Evolutionary conservation across 2,113 vertebrate species (phyloP), one percentile per base, ranked within the genome.

Genomic region (Herpetotheres cachinnans): DNA sequence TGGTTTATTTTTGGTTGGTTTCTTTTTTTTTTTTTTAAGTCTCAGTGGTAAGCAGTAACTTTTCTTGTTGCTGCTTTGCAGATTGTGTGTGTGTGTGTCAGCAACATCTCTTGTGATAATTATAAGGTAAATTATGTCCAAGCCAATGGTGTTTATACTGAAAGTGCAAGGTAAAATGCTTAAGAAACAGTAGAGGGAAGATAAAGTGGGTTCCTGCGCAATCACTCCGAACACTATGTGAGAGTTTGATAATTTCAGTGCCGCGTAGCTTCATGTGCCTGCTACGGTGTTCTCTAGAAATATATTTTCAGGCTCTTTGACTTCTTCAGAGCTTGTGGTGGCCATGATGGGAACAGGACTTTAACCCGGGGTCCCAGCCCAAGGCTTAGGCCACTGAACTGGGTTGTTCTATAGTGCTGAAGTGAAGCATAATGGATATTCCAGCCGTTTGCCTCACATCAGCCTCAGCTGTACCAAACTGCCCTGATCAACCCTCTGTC

Each of bases 191-290:
- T 17, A 67, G 58, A 40, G 49, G 30, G 52, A 88, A 83, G 34
- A 16, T 30, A 34, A 22, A 54, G 17, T 44, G 63, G 21, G 62
- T 62, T 81, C 76, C 30, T 90, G 82, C 10, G 52, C 44, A 46
- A 36, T 32, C 44, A 55, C n/a, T 85, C 46, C 58, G 56, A 79
- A 34, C 3, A 8, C 55, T 38, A 13, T 3, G 16, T 42, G 50
- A 10, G 2, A 76, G 8, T 30, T 71, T 3, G 2, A 27, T 69
- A 40, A 67, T 50, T 79, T 63, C 24, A 29, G 42, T 7, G 55
- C 10, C 0, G 0, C 44, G 8, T 19, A 56, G 4, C 24, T 82
- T 71, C 18, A 4, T 10, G 24, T 29, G 12, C 18, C 21, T 38
- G 16, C 16, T 86, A 7, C 3, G 34, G 11, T 65, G 16, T 9